These are phyloP conservation scores for Menura novaehollandiae DNA, from an alignment of 2,113 vertebrate species.

Conservation along the genomic window DNA sequence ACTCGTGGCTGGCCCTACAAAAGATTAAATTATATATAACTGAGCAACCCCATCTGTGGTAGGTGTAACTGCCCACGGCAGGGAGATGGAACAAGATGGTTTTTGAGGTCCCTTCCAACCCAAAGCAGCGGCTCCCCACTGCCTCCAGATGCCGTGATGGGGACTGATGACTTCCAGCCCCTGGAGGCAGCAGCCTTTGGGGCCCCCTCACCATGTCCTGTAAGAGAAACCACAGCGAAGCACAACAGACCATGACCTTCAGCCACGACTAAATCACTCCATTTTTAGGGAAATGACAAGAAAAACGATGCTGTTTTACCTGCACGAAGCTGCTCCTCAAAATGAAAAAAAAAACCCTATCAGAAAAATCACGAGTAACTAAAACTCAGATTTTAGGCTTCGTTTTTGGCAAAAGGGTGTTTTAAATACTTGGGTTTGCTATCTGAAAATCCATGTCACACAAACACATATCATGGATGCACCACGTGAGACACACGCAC, in stretches of 20 bases:
- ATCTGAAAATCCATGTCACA: neutral
- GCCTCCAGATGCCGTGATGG: neutral
- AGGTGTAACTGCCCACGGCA: neutral
- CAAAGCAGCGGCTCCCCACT: neutral
- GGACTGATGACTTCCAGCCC: neutral
- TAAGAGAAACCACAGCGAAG: neutral
- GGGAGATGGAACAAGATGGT: too few species aligned
- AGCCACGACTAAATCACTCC: neutral
- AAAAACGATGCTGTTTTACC: fast-evolving
- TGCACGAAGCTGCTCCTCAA: neutral
- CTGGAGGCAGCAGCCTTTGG: neutral
- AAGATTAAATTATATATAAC: neutral
- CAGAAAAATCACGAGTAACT: neutral
- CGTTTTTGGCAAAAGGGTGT: neutral
- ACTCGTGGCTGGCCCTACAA: neutral
- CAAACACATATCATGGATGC: fast-evolving
- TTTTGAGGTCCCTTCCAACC: neutral
- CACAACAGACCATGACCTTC: neutral
- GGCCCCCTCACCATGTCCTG: neutral
- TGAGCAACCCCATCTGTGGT: fast-evolving
- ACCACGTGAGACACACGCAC: neutral
- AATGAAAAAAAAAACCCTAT: neutral
- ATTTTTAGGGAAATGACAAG: neutral
- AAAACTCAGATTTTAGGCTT: neutral
- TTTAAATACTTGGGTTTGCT: neutral